These are phyloP conservation scores for Platichthys stellatus DNA, from an alignment of 2,113 vertebrate genomes.

Conservation along the genomic window DNA sequence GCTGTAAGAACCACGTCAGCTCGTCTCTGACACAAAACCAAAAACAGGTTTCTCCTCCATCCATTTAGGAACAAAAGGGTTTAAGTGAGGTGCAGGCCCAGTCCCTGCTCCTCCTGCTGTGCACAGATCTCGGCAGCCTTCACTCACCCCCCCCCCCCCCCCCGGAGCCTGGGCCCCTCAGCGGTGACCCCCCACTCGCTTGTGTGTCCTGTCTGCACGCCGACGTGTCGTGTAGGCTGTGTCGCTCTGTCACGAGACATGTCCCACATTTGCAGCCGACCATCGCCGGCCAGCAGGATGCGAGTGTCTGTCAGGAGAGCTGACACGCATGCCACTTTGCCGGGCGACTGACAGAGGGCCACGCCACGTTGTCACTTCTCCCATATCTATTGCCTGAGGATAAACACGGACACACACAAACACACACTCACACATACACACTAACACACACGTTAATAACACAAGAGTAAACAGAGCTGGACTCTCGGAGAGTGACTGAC, in stretches of 20 bases:
- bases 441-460: constrained; percentile 64
- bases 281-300: constrained; percentile 75
- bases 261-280: constrained; percentile 82
- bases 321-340: constrained; percentile 84
- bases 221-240: constrained; percentile 74
- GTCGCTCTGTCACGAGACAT: constrained; percentile 81
- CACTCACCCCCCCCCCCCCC: constrained; percentile 47
- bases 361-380: constrained; percentile 79
- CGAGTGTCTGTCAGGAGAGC: constrained; percentile 81
- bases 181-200: constrained; percentile 65
- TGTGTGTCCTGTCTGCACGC: constrained; percentile 74
- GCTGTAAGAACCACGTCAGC: constrained; percentile 1
- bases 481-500: constrained; percentile 63
- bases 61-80: constrained; percentile 25
- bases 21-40: constrained; percentile 19
- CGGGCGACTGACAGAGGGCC: constrained; percentile 81
- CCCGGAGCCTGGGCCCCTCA: constrained; percentile 46
- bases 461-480: constrained; percentile 30
- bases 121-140: constrained; percentile 64
- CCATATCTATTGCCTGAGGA: constrained; percentile 77
- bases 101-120: constrained; percentile 61
- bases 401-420: constrained; percentile 51
- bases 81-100: constrained; percentile 39
- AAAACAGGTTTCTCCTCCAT: constrained; percentile 29
- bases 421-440: constrained; percentile 33